A percentile compares a stretch with the other conserved stretches of the same genome.
Conservation (phyloP, 2,888 invertebrate species). For the Philereme vetulata region DNA sequence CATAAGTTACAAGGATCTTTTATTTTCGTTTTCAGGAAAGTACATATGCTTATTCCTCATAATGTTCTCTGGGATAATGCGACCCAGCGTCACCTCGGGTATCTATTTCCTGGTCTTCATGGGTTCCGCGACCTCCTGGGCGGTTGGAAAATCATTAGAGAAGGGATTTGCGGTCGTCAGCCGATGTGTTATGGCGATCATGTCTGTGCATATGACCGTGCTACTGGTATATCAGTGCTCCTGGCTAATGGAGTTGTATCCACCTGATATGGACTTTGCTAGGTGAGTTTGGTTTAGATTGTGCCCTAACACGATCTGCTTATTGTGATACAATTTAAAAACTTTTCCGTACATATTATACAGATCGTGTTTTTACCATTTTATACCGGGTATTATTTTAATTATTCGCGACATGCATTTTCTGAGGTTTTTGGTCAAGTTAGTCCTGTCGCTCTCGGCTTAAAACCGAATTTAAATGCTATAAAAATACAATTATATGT, state of each 20-base stretch:
- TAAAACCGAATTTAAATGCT: no score
- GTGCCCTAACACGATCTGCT: no score
- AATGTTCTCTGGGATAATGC: constrained; percentile 89
- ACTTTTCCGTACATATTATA: no score
- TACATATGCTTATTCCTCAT: constrained; percentile 86
- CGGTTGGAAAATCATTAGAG: constrained; percentile 89
- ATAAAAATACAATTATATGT: no score
- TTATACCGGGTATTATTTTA: no score
- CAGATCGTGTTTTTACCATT: no score
- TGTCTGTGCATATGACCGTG: constrained; percentile 88
- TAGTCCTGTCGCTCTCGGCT: no score
- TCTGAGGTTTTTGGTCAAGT: no score
- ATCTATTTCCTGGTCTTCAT: constrained; percentile 95
- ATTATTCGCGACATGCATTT: no score
- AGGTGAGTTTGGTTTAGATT: no score
- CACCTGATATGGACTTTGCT: constrained; percentile 87
- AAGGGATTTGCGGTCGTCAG: constrained; percentile 90
- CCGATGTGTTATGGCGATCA: constrained; percentile 88
- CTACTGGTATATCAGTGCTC: constrained; percentile 93
- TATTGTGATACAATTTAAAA: no score
- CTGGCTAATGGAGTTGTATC: constrained; percentile 89
- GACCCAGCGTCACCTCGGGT: constrained; percentile 92
- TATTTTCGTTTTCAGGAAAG: constrained; percentile 78
- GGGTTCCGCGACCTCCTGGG: constrained; percentile 93
- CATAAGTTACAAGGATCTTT: no score